These are phyloP conservation scores for Drosophila robusta DNA, from an alignment of 2,888 invertebrate genomes.

Conservation along the genomic window DNA sequence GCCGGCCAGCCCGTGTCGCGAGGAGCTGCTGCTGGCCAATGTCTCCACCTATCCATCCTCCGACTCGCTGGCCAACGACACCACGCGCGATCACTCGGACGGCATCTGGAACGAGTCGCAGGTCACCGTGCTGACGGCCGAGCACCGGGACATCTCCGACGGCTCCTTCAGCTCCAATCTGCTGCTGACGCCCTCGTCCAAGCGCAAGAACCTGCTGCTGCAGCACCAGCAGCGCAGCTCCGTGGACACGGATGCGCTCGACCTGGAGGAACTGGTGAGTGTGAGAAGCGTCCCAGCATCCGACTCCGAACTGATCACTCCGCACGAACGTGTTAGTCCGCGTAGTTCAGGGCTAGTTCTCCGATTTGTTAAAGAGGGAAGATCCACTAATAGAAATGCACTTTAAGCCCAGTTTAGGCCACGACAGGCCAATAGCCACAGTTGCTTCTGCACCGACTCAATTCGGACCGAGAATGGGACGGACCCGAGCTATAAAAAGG, in stretches of 20 bases:
- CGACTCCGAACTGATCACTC: too few species aligned
- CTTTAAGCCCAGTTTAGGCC: too few species aligned
- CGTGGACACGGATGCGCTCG: conserved; percentile 93
- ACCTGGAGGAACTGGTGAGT: conserved; percentile 88
- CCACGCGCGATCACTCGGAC: conserved; percentile 92
- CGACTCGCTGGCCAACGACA: conserved; percentile 92
- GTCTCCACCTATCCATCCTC: conserved; percentile 91
- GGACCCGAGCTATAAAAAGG: too few species aligned
- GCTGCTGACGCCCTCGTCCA: conserved; percentile 91
- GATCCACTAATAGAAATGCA: too few species aligned
- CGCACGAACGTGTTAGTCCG: too few species aligned
- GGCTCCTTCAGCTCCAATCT: conserved; percentile 86
- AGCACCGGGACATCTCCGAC: conserved; percentile 84
- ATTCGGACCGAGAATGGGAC: too few species aligned
- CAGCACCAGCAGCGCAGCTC: conserved; percentile 95
- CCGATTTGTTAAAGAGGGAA: too few species aligned
- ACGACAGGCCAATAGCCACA: too few species aligned
- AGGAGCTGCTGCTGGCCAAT: conserved; percentile 87
- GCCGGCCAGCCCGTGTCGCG: conserved; percentile 88
- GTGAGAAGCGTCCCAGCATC: too few species aligned
- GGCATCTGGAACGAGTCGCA: conserved; percentile 96
- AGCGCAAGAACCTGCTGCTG: conserved; percentile 91
- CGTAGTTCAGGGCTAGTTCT: too few species aligned
- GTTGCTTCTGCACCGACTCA: too few species aligned
- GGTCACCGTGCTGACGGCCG: conserved; percentile 91